Conservation (phyloP, 2,888 invertebrate genomes). For the Oscheius sp. region DNA sequence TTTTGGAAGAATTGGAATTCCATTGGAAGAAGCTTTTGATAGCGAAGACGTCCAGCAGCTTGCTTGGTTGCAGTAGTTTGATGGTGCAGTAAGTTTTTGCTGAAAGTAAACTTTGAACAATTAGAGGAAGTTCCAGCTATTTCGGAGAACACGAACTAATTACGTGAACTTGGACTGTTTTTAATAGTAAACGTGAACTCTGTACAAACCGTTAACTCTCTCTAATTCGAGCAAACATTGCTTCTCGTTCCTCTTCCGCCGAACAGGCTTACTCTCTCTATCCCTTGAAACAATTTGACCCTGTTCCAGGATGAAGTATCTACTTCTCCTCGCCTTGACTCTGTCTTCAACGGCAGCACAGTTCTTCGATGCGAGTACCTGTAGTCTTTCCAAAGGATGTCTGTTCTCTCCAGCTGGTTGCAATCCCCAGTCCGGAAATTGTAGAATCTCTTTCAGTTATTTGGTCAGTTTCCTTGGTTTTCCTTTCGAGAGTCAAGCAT, state of each 20-base stretch:
- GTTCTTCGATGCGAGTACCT: conserved; percentile 32
- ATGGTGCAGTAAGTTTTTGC: too few species aligned
- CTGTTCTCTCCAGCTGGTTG: conserved; percentile 40
- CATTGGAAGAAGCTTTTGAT: too few species aligned
- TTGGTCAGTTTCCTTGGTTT: conserved; percentile 19
- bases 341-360: conserved; percentile 21
- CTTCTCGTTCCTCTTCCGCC: too few species aligned
- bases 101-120: too few species aligned
- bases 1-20: too few species aligned
- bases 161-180: too few species aligned
- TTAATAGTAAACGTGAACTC: too few species aligned
- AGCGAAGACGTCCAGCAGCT: too few species aligned
- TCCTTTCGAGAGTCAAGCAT: not conserved
- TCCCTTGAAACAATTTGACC: not conserved
- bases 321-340: conserved; percentile 1
- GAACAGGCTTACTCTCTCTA: not conserved
- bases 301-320: not conserved
- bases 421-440: conserved; percentile 25
- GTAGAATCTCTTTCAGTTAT: conserved; percentile 36
- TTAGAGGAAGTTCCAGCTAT: too few species aligned
- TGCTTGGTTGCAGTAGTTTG: too few species aligned
- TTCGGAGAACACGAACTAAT: too few species aligned
- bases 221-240: too few species aligned
- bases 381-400: conserved; percentile 38
- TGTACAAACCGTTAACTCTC: not conserved